Evolutionary conservation across 2,888 invertebrate species (phyloP), one percentile per base, ranked within the genome.

Genomic region (Spialia ferax): DNA sequence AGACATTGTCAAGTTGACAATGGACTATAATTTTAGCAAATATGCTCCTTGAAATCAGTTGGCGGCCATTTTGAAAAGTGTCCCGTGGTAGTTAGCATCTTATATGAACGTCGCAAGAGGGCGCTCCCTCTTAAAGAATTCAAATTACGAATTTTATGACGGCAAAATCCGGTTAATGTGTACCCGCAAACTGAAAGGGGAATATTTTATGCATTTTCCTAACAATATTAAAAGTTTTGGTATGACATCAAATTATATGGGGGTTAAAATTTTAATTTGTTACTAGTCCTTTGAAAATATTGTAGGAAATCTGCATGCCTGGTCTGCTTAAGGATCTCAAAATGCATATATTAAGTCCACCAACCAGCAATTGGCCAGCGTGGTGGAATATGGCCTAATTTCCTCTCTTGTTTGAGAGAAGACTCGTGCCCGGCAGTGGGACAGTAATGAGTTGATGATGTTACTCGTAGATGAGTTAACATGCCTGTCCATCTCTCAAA

Each of bases 141-240:
- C 91, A 91, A 93, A 93, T 93, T 92, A 89, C 87, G 82, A 82
- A 84, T 92, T 92, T 92, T 91, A 92, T 86, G 89, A 84, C 81
- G 80, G 78, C 69, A 78, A 92, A 91, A 92, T 92, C 91, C 90
- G 91, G 84, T 89, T 91, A 88, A 89, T 84, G 86, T 84, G 85
- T 76, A 79, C 75, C 75, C 35, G 50, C 48, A 65, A 59, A 57
- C 35, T 35, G 35, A 60, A 66, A 64, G 64, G 68, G 63, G 29
- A 42, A 65, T 52, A 50, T 65, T 65, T 59, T 65, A 59, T 65
- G 64, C 57, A 59, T 65, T 59, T 65, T 52, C 50, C 38, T 50
- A 59, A 59, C 48, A 50, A 64, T 57, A 64, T 64, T 57, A 57
- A 64, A 57, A 50, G 35, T 20, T 64, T 57, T 50, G 38, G 13